These are phyloP conservation scores for Coptodon bakossiorum DNA, from an alignment of 2,113 vertebrate species.

Conservation along the genomic window DNA sequence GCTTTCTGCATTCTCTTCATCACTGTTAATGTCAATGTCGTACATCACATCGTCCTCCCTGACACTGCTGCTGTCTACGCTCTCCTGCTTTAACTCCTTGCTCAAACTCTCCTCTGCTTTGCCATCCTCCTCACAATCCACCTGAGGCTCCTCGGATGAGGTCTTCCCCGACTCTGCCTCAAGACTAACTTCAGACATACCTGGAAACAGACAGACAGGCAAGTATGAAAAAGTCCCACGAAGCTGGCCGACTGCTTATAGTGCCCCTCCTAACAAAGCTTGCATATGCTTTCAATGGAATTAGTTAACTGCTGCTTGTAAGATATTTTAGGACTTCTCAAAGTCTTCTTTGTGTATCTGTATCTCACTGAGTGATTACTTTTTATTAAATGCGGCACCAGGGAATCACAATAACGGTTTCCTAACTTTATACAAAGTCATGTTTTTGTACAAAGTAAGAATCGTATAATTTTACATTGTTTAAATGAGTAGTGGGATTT, in stretches of 20 bases:
- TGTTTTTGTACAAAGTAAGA: background rate
- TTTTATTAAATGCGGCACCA: background rate
- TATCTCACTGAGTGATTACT: background rate
- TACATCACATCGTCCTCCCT: slow-evolving; percentile 18
- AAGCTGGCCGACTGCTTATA: background rate
- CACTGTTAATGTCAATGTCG: slow-evolving; percentile 42
- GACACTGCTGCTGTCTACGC: slow-evolving; percentile 1
- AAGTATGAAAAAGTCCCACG: slow-evolving; percentile 20
- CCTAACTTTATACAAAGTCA: background rate
- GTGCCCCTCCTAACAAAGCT: background rate
- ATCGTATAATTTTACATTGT: background rate
- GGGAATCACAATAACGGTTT: background rate
- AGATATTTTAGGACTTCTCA: background rate
- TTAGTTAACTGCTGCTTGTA: background rate
- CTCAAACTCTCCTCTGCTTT: slow-evolving; percentile 42
- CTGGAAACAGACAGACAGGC: slow-evolving; percentile 66
- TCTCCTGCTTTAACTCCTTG: slow-evolving; percentile 20
- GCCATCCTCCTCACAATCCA: slow-evolving; percentile 44
- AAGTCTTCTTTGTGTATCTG: background rate
- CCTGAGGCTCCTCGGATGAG: slow-evolving; percentile 48
- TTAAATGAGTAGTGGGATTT: background rate
- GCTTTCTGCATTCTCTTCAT: background rate
- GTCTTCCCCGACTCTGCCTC: slow-evolving; percentile 53
- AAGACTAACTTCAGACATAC: slow-evolving; percentile 76
- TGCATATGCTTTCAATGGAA: background rate